phyloP scores from a whole-genome alignment of 2,888 invertebrate species.

The Geophilus truncorum region DNA sequence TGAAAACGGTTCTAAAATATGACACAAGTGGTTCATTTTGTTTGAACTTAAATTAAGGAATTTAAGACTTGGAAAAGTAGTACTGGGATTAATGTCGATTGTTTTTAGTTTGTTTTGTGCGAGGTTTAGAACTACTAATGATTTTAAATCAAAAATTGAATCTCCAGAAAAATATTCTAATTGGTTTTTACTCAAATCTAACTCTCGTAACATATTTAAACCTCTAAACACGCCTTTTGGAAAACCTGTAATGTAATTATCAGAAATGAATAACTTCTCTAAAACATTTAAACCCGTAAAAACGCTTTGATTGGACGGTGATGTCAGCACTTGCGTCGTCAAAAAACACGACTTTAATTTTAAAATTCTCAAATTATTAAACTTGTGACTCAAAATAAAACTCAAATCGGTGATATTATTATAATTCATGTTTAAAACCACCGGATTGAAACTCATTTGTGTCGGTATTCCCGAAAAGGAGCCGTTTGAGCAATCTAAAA shows the following conservation, averaged over 20 bases:
- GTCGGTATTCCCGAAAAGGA: neutral
- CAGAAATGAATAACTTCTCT: conserved; percentile 50
- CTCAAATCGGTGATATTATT: neutral
- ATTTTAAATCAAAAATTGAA: conserved; percentile 55
- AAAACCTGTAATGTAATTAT: conserved; percentile 58
- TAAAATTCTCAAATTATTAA: neutral
- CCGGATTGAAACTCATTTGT: neutral
- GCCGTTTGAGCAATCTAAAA: neutral
- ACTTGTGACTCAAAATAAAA: conserved; percentile 45
- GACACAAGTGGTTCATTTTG: conserved; percentile 49
- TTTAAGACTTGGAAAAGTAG: conserved; percentile 44
- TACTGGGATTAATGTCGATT: conserved; percentile 53
- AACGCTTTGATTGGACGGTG: no score
- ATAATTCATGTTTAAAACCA: neutral
- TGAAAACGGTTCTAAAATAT: neutral
- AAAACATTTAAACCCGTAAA: neutral
- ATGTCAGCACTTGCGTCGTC: neutral
- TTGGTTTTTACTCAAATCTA: conserved; percentile 57
- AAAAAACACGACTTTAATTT: neutral
- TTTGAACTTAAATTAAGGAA: neutral
- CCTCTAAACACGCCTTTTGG: conserved; percentile 53
- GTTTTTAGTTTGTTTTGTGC: conserved; percentile 56
- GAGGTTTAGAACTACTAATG: conserved; percentile 54
- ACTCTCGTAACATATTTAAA: conserved; percentile 55
- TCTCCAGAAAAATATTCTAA: conserved; percentile 52